Evolutionary conservation across 2,888 invertebrate genomes (phyloP), one percentile per base, ranked within the genome.

Genomic region (Maniola hyperantus): DNA sequence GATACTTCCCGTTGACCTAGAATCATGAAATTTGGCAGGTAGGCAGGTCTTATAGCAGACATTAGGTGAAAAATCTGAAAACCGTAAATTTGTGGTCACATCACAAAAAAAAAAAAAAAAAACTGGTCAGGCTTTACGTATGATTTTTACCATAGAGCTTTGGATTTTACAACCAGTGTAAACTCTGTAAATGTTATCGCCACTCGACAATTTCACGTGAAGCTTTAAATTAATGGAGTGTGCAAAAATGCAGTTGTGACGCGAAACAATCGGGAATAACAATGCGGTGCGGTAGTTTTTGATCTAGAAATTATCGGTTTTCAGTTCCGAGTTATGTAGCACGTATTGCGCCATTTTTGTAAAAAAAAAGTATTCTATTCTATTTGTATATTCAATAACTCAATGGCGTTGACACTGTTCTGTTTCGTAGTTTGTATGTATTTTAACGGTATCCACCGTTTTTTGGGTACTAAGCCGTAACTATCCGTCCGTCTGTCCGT

Each of bases 211-310:
- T 18, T 13, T 11, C 11, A 18, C 48, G 39, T 36, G 18, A n/a
- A 11, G 48, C 6, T 50, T 48, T 57, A 64, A 13, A 61, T 51
- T 39, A 62, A 64, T 64, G 60, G 64, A 42, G 44, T 33, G 34
- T 46, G 55, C 50, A 68, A 68, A 64, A 54, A 59, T 48, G 60
- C 59, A 64, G 62, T 62, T 65, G 68, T 59, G 65, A 68, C 39
- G 42, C 50, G 68, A 57, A 65, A 53, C 65, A 58, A 58, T 51
- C 62, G 53, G 42, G 13, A 42, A 57, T 42, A 39, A 39, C 57
- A 20, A 42, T 57, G 42, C 20, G 57, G 7, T 20, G 55, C 39
- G 39, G 57, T 39, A 42, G 57, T 57, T 57, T 57, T 20, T 57
- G 57, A 42, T 57, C 42, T 57, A 57, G 57, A 57, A 57, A 57